phyloP scores from a whole-genome alignment of 1,140 invertebrate species.

The Drosophila erecta region DNA sequence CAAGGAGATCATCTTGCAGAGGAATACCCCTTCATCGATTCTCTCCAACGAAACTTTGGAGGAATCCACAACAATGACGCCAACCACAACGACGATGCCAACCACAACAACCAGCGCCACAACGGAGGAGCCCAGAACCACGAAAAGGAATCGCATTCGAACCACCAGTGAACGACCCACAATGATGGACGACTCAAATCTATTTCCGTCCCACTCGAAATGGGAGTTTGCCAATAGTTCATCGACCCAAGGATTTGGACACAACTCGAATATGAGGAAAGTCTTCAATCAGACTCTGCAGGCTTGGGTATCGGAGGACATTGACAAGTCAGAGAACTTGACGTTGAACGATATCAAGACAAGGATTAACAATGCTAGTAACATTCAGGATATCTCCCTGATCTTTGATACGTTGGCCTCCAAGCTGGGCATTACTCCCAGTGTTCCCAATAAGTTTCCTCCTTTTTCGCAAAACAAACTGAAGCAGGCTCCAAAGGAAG shows the following conservation, averaged over 20 bases:
- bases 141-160: conserved; percentile 51
- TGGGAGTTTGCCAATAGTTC: conserved; percentile 82
- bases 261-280: conserved; percentile 70
- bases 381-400: conserved; percentile 82
- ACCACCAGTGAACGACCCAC: conserved; percentile 64
- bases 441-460: conserved; percentile 70
- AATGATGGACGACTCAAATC: conserved; percentile 75
- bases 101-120: conserved; percentile 31
- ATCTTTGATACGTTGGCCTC: conserved; percentile 84
- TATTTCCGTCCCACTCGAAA: conserved; percentile 83
- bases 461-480: conserved; percentile 81
- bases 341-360: conserved; percentile 76
- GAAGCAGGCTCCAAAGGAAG: conserved; percentile 63
- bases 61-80: not conserved
- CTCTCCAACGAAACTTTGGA: conserved; percentile 19
- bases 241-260: conserved; percentile 50
- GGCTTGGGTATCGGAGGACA: conserved; percentile 82
- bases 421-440: conserved; percentile 81
- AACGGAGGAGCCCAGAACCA: conserved; percentile 30
- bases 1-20: conserved; percentile 74
- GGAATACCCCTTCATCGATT: conserved; percentile 52
- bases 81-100: conserved; percentile 15
- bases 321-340: conserved; percentile 71
- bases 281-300: conserved; percentile 83
- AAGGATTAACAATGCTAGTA: conserved; percentile 80